Base-by-base conservation (phyloP, 1,140 invertebrate species). In the Drosophila equinoxialis region DNA sequence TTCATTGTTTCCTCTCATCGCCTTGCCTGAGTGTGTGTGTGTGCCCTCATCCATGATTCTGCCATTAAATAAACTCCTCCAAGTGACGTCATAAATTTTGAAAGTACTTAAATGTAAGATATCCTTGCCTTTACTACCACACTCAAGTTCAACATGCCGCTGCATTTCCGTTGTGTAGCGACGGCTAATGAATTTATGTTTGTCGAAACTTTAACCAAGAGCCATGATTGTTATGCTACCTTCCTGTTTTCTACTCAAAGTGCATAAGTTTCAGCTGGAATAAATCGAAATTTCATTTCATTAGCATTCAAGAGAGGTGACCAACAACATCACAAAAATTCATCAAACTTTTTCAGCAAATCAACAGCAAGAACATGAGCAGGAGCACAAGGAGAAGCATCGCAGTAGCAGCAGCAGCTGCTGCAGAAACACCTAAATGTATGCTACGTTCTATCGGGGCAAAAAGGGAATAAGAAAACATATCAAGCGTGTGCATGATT, bases 1-100 rank as follows among this genome's bases (percentile, higher is more conserved):
- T 61, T 63, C 41, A 64, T 59, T 70, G 30, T 30, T 30, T 30
- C 30, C 6, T 30, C 6, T 30, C 6, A 30, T 30, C 6, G 30
- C 30, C 5, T 30, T 30, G 30, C 6, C 30, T 30, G 30, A 30
- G 30, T 30, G 30, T 1, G 30, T 30, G 30, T 30, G 30, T 14
- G 42, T 3, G 7, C 20, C 35, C 23, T 11, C 37, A 48, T 55
- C 42, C 67, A 70, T 76, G 69, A 65, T 59, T n/a, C 57, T 13
- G 42, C 70, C 67, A 59, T 71, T 74, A 51, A 51, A 51, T 51
- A 51, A 51, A 54, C 79, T 83, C 74, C 79, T 82, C 61, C 64
- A 68, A 87, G 70, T 86, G 79, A 87, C 77, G 83, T 87, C 83
- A 87, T 87, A 87, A 83, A 89, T 89, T 87, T 82, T 69, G 84